phyloP scores from a whole-genome alignment of 2,888 invertebrate species.

The Nemotelus nigrinus region DNA sequence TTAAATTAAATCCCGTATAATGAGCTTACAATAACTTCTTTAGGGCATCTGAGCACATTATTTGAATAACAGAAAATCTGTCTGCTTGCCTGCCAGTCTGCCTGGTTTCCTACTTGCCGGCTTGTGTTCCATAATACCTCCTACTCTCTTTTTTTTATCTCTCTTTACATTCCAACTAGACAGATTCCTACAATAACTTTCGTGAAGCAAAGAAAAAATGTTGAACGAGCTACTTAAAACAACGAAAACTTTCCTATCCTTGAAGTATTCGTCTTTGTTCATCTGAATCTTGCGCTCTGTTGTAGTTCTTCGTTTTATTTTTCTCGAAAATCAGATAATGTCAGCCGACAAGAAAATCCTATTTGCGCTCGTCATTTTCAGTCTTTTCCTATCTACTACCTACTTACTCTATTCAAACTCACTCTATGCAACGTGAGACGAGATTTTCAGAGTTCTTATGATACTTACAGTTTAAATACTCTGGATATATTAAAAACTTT shows the following conservation, averaged over 20 bases:
- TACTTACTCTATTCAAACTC: not conserved
- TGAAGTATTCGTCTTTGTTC: too few relatives aligned
- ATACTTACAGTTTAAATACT: not conserved
- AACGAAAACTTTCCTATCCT: not conserved
- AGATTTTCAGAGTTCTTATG: too few relatives aligned
- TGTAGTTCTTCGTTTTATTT: not conserved
- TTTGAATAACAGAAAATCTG: slow-evolving; percentile 15
- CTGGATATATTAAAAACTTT: slow-evolving; percentile 6
- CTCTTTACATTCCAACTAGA: too few relatives aligned
- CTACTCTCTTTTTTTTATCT: not conserved
- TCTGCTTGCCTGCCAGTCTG: not conserved
- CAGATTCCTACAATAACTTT: not conserved
- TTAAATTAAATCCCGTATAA: slow-evolving; percentile 27
- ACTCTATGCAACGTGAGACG: too few relatives aligned
- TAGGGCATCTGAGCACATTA: slow-evolving; percentile 24
- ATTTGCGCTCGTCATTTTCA: not conserved
- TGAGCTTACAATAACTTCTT: slow-evolving; percentile 26
- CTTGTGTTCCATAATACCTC: not conserved
- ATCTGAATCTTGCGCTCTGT: too few relatives aligned
- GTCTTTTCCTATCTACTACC: not conserved
- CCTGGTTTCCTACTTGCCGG: not conserved
- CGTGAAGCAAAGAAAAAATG: not conserved
- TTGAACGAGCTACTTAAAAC: not conserved
- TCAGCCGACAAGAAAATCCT: not conserved
- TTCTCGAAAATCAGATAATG: slow-evolving; percentile 7